A percentile compares a stretch with the other conserved stretches of the same genome.
phyloP scores from a whole-genome alignment of 2,888 invertebrate genomes.

The Siphonodentalium dalli region DNA sequence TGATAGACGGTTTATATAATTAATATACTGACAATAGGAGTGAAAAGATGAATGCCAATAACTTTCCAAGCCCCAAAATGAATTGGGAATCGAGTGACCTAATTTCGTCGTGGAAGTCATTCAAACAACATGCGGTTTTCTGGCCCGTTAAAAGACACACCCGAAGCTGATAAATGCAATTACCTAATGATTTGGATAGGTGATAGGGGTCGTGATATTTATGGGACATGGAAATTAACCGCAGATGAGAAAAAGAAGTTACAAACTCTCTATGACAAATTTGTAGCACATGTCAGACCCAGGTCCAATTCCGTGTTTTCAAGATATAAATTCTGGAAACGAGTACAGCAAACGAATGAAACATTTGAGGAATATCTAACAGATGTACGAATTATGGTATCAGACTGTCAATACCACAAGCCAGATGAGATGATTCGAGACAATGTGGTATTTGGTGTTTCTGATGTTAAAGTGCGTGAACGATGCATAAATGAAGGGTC shows the following conservation, averaged over 20 bases:
- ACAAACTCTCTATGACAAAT: neutral
- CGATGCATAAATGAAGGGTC: constrained; percentile 6
- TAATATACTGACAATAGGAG: too few relatives aligned
- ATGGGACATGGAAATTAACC: constrained; percentile 3
- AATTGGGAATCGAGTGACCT: constrained; percentile 11
- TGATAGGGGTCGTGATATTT: constrained; percentile 9
- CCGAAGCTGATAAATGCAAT: constrained; percentile 9
- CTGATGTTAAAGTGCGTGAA: constrained; percentile 7
- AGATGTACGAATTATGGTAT: neutral
- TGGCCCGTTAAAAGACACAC: constrained; percentile 3
- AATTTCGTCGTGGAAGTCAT: neutral
- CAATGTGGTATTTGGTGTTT: constrained; percentile 6
- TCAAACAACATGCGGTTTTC: constrained; percentile 9
- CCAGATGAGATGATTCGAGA: constrained; percentile 17
- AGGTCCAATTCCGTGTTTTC: constrained; percentile 2
- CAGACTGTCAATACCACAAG: constrained; percentile 4
- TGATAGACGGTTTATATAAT: too few relatives aligned
- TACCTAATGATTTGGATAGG: constrained; percentile 18
- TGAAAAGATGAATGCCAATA: too few relatives aligned
- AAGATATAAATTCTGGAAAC: constrained; percentile 7
- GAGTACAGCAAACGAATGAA: constrained; percentile 7
- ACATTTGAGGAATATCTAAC: constrained; percentile 15
- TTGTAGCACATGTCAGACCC: constrained; percentile 4
- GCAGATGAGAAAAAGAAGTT: constrained; percentile 1
- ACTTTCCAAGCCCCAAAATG: too few relatives aligned